Base-by-base conservation (phyloP, 2,888 invertebrate genomes). In the Rhagonycha fulva region DNA sequence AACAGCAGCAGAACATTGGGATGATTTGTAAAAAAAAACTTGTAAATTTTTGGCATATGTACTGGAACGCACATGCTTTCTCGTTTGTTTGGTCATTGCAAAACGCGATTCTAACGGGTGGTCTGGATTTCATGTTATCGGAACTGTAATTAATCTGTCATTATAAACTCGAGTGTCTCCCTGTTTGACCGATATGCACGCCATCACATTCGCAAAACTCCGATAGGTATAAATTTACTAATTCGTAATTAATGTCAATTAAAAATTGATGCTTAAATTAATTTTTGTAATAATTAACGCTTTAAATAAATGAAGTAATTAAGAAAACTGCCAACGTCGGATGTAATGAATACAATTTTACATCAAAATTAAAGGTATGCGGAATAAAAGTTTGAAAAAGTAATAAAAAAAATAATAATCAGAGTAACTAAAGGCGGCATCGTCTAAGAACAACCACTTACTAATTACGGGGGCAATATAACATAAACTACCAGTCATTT, bases 391-490 rank as follows among this genome's bases (percentile, higher is more conserved):
- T 68, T 67, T 28, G 69, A 69, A 76, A 71, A 61, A 67, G 61
- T 68, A 28, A 75, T 76, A 75, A 74, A 76, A 32, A 30, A 70
- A 76, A 76, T 75, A 75, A 76, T 74, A 76, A 74, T 72, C 76
- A 70, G 75, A 76, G 76, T 74, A 76, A 72, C 62, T 74, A 67
- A 75, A 71, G 77, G 77, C 79, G 79, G 79, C 77, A 72, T 77
- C 75, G 72, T 74, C 79, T 79, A 79, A 79, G 74, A 79, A 79
- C 77, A 79, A 77, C 77, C 77, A 77, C 73, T 77, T 77, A 78
- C 80, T 80, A 80, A 80, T 80, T 80, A 78, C 76, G 78, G 80
- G 78, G 77, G 80, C 77, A 77, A 80, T 78, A 80, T 78, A 80
- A 80, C 78, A 77, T 78, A 77, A 78, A 80, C 80, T 80, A 80